Evolutionary conservation across 2,113 vertebrate genomes (phyloP).

Genomic region (Syrrhaptes paradoxus): DNA sequence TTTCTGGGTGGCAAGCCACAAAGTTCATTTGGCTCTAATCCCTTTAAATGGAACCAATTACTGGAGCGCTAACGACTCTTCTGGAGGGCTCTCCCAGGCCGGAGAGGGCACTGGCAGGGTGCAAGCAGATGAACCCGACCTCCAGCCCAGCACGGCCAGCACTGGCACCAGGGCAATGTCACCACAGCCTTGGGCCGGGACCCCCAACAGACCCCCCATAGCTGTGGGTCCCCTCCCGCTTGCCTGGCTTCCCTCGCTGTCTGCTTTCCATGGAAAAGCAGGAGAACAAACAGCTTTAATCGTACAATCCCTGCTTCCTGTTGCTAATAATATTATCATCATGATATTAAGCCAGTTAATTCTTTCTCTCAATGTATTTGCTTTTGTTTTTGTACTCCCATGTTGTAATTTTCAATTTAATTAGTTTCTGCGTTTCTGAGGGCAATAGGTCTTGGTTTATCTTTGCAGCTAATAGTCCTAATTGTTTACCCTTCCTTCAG

Average conservation of each 20-base stretch:
- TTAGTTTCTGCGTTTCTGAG: conserved; percentile 69
- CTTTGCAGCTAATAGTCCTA: conserved; percentile 74
- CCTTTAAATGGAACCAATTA: conserved; percentile 73
- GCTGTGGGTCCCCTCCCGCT: fast-evolving
- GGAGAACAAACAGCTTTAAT: conserved; percentile 50
- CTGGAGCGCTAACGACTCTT: conserved; percentile 58
- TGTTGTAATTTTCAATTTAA: conserved; percentile 79
- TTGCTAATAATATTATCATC: conserved; percentile 66
- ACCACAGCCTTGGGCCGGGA: fast-evolving
- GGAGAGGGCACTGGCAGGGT: not conserved
- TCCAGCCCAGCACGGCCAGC: fast-evolving
- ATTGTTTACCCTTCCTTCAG: conserved; percentile 77
- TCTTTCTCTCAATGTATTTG: conserved; percentile 49
- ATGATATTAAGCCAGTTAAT: conserved; percentile 69
- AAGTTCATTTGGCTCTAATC: conserved; percentile 73
- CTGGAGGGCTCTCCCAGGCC: conserved; percentile 11
- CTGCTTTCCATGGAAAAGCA: not conserved
- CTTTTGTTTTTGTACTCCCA: conserved; percentile 60
- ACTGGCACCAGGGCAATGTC: fast-evolving
- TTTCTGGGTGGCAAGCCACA: conserved; percentile 70
- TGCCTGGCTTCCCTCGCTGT: fast-evolving
- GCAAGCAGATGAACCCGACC: not conserved
- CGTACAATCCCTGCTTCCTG: not conserved
- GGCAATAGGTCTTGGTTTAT: conserved; percentile 72
- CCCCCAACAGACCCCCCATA: fast-evolving